Conservation (phyloP, 2,888 invertebrate genomes). For the Taphrorychus bicolor region DNA sequence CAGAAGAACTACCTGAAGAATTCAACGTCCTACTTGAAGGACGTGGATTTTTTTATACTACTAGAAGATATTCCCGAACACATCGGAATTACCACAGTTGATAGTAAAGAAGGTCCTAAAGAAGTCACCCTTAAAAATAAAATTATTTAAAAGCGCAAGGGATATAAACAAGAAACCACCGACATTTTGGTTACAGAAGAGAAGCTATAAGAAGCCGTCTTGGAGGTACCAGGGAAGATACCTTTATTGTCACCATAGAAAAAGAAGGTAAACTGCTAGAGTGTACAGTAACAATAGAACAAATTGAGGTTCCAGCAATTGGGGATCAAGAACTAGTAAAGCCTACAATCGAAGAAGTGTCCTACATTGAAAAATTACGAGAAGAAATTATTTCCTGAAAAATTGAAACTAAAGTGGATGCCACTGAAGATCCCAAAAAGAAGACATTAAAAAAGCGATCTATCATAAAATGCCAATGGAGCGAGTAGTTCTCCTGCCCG, state of each 20-base stretch:
- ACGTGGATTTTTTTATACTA: conserved; percentile 43
- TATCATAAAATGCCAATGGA: conserved; percentile 58
- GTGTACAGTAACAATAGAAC: conserved; percentile 48
- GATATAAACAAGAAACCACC: conserved; percentile 56
- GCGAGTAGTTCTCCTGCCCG: no score
- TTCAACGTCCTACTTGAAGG: conserved; percentile 52
- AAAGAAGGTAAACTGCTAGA: conserved; percentile 55
- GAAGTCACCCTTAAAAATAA: conserved; percentile 50
- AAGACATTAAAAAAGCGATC: conserved; percentile 58
- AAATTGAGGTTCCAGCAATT: conserved; percentile 45
- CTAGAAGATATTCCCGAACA: conserved; percentile 46
- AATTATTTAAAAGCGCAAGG: conserved; percentile 57
- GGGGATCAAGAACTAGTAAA: conserved; percentile 26
- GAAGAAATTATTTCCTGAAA: no score
- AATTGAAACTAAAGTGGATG: no score
- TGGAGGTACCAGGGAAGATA: conserved; percentile 54
- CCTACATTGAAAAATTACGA: no score
- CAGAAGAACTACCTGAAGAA: conserved; percentile 59
- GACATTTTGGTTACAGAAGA: conserved; percentile 47
- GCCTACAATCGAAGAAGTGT: conserved; percentile 23
- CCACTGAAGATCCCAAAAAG: conserved; percentile 48
- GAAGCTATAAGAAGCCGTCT: conserved; percentile 57
- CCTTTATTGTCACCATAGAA: conserved; percentile 53
- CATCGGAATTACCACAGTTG: conserved; percentile 41
- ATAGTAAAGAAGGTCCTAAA: conserved; percentile 31